Conservation (phyloP, 2,797 vertebrate genomes). For the Thunnus albacares region DNA sequence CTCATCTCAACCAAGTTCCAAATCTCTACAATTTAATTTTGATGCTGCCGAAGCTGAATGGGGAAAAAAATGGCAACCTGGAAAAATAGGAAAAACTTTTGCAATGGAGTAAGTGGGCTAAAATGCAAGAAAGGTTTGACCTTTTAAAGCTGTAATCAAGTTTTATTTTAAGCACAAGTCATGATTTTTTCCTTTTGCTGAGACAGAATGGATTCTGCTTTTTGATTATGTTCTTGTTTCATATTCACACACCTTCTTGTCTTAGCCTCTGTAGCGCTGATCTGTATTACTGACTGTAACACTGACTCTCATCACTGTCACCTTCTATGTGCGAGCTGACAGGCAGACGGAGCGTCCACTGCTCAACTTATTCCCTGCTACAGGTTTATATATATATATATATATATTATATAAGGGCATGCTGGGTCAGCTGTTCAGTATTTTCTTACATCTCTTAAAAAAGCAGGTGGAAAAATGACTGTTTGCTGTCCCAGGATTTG, state of each 20-base stretch:
- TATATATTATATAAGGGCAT: background rate
- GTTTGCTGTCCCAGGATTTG: constrained; percentile 41
- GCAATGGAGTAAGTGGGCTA: constrained; percentile 25
- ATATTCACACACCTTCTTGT: constrained; percentile 19
- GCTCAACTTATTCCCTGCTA: constrained; percentile 5
- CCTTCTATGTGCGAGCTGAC: constrained; percentile 22
- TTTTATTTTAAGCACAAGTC: constrained; percentile 8
- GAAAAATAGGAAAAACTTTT: constrained; percentile 41
- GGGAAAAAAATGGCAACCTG: constrained; percentile 25
- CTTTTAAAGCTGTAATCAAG: constrained; percentile 21
- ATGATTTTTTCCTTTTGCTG: constrained; percentile 20
- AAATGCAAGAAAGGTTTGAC: constrained; percentile 28
- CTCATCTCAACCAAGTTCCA: constrained; percentile 29
- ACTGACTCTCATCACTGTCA: constrained; percentile 52
- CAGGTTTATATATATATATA: constrained; percentile 19
- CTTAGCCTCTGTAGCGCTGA: constrained; percentile 6
- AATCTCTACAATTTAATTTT: constrained; percentile 43
- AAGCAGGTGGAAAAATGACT: constrained; percentile 38
- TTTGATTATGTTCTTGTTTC: constrained; percentile 33
- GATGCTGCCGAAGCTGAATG: constrained; percentile 34
- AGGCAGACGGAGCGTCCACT: constrained; percentile 2
- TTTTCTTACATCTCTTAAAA: constrained; percentile 29
- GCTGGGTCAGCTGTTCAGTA: constrained; percentile 17
- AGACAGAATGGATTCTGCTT: constrained; percentile 20
- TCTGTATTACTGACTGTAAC: constrained; percentile 12